A percentile compares a stretch with the other conserved stretches of the same genome.
These are phyloP conservation scores for Takifugu bimaculatus DNA, from an alignment of 2,113 vertebrate genomes.

Conservation along the genomic window DNA sequence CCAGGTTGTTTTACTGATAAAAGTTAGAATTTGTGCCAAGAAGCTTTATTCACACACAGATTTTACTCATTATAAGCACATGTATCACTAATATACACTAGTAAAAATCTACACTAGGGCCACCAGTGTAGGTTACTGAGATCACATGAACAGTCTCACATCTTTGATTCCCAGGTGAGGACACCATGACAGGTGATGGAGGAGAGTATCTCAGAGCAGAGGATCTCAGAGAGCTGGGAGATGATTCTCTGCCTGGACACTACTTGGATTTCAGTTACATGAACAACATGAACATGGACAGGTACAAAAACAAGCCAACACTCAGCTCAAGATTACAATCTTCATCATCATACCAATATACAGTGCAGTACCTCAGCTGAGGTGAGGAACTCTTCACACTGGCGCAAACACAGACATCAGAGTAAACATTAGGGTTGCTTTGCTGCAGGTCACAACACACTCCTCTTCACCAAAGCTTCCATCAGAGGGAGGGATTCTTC, in stretches of 20 bases:
- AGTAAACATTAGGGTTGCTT: background rate
- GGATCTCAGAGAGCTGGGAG: slow-evolving; percentile 92
- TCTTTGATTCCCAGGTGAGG: slow-evolving; percentile 80
- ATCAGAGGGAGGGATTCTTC: slow-evolving; percentile 82
- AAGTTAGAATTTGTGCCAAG: too few species aligned
- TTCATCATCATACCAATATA: too few species aligned
- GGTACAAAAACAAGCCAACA: slow-evolving; percentile 61
- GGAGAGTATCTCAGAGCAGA: slow-evolving; percentile 93
- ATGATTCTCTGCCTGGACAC: slow-evolving; percentile 92
- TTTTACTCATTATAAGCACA: too few species aligned
- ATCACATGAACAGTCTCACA: background rate
- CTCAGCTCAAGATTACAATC: too few species aligned
- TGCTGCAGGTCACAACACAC: slow-evolving; percentile 81
- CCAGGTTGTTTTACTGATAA: too few species aligned
- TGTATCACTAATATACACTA: too few species aligned
- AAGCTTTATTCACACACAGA: too few species aligned
- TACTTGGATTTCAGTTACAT: slow-evolving; percentile 93
- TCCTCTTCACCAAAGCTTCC: slow-evolving; percentile 81
- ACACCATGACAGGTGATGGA: slow-evolving; percentile 96
- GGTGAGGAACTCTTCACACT: too few species aligned
- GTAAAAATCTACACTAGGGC: too few species aligned
- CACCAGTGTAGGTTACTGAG: background rate
- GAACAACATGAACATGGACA: slow-evolving; percentile 88
- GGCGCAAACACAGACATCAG: background rate
- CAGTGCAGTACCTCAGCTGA: background rate